Percentiles rank a stretch among this genome's conserved stretches.
Conservation (phyloP, 1,140 invertebrate species). For the Bombus superbus region DNA sequence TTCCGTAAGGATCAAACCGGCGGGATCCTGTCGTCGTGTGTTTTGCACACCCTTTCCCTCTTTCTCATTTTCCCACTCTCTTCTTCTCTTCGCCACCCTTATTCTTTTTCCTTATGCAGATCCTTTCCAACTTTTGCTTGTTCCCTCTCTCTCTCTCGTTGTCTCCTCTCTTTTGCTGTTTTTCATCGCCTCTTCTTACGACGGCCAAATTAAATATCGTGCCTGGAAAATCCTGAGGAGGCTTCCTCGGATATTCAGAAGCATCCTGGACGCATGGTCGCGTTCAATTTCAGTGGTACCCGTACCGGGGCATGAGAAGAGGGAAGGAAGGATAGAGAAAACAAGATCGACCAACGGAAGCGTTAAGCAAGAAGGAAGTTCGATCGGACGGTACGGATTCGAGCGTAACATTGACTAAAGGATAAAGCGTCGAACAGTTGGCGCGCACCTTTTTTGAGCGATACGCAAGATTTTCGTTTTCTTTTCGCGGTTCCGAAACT, state of each 20-base stretch:
- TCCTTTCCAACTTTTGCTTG: slow-evolving; percentile 3
- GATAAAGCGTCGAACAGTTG: neutral
- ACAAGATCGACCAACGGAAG: slow-evolving; percentile 20
- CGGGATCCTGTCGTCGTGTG: slow-evolving; percentile 43
- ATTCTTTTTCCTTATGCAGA: slow-evolving; percentile 22
- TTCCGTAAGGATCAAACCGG: slow-evolving; percentile 62
- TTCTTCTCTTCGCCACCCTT: neutral
- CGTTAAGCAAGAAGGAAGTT: slow-evolving; percentile 12
- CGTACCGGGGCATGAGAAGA: neutral
- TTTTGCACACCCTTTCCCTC: slow-evolving; percentile 4
- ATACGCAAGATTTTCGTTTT: no score
- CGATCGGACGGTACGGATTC: slow-evolving; percentile 9
- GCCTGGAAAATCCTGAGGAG: slow-evolving; percentile 58
- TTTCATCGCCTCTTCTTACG: slow-evolving; percentile 58
- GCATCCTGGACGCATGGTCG: slow-evolving; percentile 61
- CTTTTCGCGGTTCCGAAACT: slow-evolving; percentile 17
- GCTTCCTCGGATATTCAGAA: slow-evolving; percentile 62
- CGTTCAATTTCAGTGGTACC: slow-evolving; percentile 63
- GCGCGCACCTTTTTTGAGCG: neutral
- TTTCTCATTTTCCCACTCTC: neutral
- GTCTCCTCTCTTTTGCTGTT: slow-evolving; percentile 46
- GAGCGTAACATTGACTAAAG: neutral
- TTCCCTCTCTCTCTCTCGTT: neutral
- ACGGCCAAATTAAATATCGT: slow-evolving; percentile 75
- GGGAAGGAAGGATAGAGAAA: neutral